phyloP scores from a whole-genome alignment of 2,797 vertebrate genomes.

The Chelon auratus region DNA sequence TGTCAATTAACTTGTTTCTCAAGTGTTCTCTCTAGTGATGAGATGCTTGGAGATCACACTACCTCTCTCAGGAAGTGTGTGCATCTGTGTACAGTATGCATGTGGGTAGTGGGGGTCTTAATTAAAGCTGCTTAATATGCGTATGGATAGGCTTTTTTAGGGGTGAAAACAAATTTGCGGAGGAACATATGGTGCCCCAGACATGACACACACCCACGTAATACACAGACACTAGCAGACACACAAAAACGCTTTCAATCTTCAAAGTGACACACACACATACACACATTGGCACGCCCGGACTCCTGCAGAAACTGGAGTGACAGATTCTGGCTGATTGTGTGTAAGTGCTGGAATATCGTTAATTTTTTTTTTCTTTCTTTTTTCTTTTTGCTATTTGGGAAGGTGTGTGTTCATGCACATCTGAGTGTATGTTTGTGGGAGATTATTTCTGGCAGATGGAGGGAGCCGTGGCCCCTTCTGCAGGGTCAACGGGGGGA shows the following conservation, averaged over 20 bases:
- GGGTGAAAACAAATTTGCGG: slow-evolving; percentile 83
- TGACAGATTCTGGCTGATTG: slow-evolving; percentile 69
- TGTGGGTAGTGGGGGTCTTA: slow-evolving; percentile 68
- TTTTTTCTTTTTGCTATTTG: slow-evolving; percentile 47
- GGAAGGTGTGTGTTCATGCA: slow-evolving; percentile 57
- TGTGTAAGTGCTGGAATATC: slow-evolving; percentile 74
- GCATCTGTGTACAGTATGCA: slow-evolving; percentile 55
- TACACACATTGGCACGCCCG: slow-evolving; percentile 37
- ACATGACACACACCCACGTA: slow-evolving; percentile 73
- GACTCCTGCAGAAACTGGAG: slow-evolving; percentile 58
- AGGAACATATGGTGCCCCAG: slow-evolving; percentile 84
- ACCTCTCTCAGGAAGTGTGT: slow-evolving; percentile 70
- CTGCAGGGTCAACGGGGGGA: slow-evolving; percentile 75
- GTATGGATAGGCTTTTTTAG: slow-evolving; percentile 76
- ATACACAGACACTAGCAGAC: slow-evolving; percentile 55
- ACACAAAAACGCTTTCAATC: slow-evolving; percentile 57
- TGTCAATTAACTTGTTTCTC: slow-evolving; percentile 82
- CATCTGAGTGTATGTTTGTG: slow-evolving; percentile 46
- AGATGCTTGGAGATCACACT: slow-evolving; percentile 71
- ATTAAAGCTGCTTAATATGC: slow-evolving; percentile 84
- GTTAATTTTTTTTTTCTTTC: slow-evolving; percentile 57
- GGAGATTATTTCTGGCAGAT: slow-evolving; percentile 76
- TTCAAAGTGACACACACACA: slow-evolving; percentile 61
- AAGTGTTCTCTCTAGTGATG: slow-evolving; percentile 69
- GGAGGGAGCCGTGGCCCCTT: slow-evolving; percentile 70